These are phyloP conservation scores for Euwallacea fornicatus DNA, from an alignment of 1,140 invertebrate species.

Conservation along the genomic window DNA sequence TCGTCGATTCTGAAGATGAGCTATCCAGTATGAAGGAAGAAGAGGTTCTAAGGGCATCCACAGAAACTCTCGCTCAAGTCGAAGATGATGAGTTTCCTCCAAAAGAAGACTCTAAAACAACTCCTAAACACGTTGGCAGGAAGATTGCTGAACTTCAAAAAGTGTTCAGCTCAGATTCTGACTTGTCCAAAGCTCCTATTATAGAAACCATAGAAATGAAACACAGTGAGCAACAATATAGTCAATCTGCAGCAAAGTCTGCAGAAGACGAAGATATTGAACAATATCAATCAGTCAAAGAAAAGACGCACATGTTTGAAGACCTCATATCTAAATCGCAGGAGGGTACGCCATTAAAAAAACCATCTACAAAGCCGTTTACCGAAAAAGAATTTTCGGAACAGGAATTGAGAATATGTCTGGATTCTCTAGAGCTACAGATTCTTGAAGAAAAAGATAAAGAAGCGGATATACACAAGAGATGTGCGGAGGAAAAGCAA, in stretches of 20 bases:
- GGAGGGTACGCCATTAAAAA: constrained; percentile 45
- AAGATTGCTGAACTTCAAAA: constrained; percentile 57
- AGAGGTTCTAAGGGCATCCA: constrained; percentile 46
- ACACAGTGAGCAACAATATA: not conserved
- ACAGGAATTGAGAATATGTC: constrained; percentile 40
- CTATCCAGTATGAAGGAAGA: constrained; percentile 53
- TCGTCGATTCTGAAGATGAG: constrained; percentile 53
- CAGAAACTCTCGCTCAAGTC: constrained; percentile 51
- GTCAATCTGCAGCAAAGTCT: constrained; percentile 9
- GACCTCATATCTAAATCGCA: constrained; percentile 52
- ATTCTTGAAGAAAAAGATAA: constrained; percentile 30
- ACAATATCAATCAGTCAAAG: constrained; percentile 54
- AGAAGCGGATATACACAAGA: constrained; percentile 13
- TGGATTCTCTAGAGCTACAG: constrained; percentile 37
- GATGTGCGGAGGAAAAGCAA: not conserved
- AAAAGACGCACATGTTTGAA: constrained; percentile 61
- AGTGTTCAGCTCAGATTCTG: constrained; percentile 49
- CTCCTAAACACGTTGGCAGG: constrained; percentile 52
- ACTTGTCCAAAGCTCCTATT: not conserved
- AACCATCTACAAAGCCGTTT: constrained; percentile 19
- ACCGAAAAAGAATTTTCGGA: constrained; percentile 36
- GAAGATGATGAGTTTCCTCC: constrained; percentile 48
- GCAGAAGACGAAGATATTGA: constrained; percentile 37
- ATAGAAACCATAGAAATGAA: not conserved
- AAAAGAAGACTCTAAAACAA: constrained; percentile 41